These are phyloP conservation scores for Aquatica leii DNA, from an alignment of 2,888 invertebrate species.

Conservation along the genomic window DNA sequence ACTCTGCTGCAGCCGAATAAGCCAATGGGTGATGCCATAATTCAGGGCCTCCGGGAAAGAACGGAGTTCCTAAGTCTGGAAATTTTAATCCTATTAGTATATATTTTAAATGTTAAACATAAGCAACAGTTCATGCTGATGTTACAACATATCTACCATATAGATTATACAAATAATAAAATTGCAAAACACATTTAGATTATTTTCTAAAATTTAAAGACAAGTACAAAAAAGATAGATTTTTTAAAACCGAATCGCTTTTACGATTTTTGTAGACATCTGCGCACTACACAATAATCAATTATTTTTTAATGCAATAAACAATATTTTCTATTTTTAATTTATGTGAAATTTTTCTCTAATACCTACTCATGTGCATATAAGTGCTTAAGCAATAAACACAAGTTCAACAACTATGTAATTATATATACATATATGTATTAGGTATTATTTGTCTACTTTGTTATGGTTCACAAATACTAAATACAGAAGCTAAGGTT, in stretches of 20 bases:
- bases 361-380: constrained; percentile 23
- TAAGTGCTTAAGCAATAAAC: constrained; percentile 31
- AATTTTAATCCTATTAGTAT: constrained; percentile 48
- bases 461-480: neutral
- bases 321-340: no score
- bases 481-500: constrained; percentile 8
- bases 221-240: no score
- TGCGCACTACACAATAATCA: no score
- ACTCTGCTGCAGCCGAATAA: constrained; percentile 79
- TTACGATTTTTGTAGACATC: no score
- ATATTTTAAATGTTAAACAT: neutral
- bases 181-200: no score
- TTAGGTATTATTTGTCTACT: constrained; percentile 18
- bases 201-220: no score
- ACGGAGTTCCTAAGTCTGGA: constrained; percentile 93
- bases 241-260: no score
- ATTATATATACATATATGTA: constrained; percentile 29
- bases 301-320: no score
- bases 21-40: constrained; percentile 93
- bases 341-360: neutral
- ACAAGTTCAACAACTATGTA: constrained; percentile 16
- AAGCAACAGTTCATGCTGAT: neutral
- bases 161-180: neutral
- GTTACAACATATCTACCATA: neutral
- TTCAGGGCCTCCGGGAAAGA: constrained; percentile 95